Base-by-base conservation (phyloP, 2,797 vertebrate species). In the Amphiprion clarkii region DNA sequence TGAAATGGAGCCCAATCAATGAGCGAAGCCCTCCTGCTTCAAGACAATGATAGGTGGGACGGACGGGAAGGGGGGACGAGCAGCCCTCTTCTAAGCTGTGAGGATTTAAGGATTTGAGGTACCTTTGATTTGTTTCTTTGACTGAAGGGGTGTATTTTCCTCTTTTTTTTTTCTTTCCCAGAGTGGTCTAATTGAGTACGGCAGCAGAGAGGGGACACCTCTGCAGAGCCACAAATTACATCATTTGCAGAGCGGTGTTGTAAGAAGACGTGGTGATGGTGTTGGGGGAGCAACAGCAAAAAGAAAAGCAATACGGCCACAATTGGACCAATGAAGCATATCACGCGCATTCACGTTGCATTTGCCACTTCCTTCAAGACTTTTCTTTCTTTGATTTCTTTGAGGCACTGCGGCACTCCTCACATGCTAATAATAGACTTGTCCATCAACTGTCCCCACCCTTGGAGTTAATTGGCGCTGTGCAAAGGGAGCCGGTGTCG, bases 401-500 rank as follows among this genome's bases (percentile, higher is more conserved):
- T 93, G 85, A 90, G 83, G 88, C 91, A 36, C 89, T 57, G 89
- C 86, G 66, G 87, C 87, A 76, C 90, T 91, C 89, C 93, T 91
- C 85, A 77, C 78, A 90, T 71, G 76, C 84, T 93, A 93, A 95
- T 94, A 95, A 95, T 94, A 94, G 94, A 94, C 94, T 89, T 93
- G 94, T 95, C 94, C 92, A 93, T 95, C 94, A 95, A 88, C 88
- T 86, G 85, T 88, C 90, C 92, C 94, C 93, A 76, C 94, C 93
- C 93, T 84, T 33, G 73, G 94, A 93, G 93, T 92, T 95, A 95
- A 95, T 94, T 95, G 94, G 93, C 77, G 76, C 82, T 76, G 86
- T 79, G 89, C 83, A 85, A 88, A 91, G 89, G 86, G 81, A 90
- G 83, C 84, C 82, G 64, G 85, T 64, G 70, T 81, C 69, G 81